phyloP scores from a whole-genome alignment of 2,113 vertebrate species.

The Meriones unguiculatus region DNA sequence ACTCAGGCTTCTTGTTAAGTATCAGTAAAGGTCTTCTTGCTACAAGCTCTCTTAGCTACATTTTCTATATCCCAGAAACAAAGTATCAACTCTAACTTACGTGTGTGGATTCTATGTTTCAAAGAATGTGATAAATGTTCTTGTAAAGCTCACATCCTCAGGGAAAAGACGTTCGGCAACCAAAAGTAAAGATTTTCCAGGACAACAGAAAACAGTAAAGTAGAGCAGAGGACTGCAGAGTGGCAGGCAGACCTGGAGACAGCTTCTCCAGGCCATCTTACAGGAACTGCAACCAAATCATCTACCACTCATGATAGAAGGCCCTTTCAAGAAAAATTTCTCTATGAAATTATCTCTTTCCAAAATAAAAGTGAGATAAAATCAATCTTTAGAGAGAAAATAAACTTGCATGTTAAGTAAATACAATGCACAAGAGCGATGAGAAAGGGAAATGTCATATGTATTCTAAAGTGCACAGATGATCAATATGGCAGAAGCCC shows the following conservation, averaged over 20 bases:
- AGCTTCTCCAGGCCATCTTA: background rate
- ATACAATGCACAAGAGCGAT: background rate
- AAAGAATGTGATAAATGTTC: background rate
- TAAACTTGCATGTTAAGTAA: background rate
- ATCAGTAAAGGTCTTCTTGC: background rate
- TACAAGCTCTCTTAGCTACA: background rate
- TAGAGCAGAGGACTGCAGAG: background rate
- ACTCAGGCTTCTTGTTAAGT: background rate
- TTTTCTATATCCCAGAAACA: constrained; percentile 14
- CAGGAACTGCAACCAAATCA: too few species aligned
- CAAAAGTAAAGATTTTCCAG: background rate
- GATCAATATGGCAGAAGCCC: background rate
- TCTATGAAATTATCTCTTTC: constrained; percentile 14
- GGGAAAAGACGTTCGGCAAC: constrained; percentile 1
- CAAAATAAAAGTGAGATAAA: background rate
- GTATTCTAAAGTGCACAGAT: background rate
- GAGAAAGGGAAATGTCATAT: background rate
- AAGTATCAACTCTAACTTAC: background rate
- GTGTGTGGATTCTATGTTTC: background rate
- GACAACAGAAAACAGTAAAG: background rate
- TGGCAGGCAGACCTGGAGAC: background rate
- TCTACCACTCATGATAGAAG: background rate
- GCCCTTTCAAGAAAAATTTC: background rate
- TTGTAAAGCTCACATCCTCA: background rate
- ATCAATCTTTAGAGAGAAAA: constrained; percentile 19